Base-by-base conservation (phyloP, 2,797 vertebrate species). In the Dryobates pubescens region DNA sequence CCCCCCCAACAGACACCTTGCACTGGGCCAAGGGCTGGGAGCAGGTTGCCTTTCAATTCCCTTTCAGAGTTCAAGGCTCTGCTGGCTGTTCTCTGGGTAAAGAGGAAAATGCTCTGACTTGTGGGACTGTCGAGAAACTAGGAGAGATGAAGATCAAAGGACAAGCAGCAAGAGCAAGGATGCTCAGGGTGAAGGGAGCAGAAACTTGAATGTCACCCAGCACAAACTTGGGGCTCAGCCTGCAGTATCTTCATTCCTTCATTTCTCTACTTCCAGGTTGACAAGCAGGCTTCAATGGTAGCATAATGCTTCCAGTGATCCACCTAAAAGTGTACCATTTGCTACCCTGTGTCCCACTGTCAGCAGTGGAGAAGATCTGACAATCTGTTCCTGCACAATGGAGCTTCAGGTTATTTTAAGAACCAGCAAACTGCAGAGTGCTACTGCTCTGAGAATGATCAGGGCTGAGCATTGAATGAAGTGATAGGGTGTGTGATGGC, bases 241-340 rank as follows among this genome's bases (percentile, higher is more conserved):
- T 64, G 47, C 20, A 47, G 5, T 1, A 2, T 19, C 13, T 58
- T 63, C 0, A 0, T 59, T 82, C 78, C n/a, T 18, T 8, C 24
- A 41, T 27, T 80, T 68, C 54, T 82, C 10, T 78, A 38, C 22
- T 58, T 29, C 17, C 34, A 90, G 45, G n/a, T 58, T 13, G n/a
- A 73, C 0, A 4, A 49, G 3, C 6, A 24, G 69, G 62, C 17
- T 59, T 85, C 75, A 72, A 65, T 85, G 72, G 10, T 43, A 16
- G 6, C 32, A 45, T 65, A 90, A 72, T 7, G 19, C 12, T 72
- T 62, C 23, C 63, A 82, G 7, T 22, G 34, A 41, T 57, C 26
- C 59, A 64, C 14, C 24, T 9, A 27, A 49, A 75, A 76, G 49
- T 53, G 49, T 13, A 54, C 9, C 4, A 1, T 14, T 74, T 77